Evolutionary conservation across 2,113 vertebrate species (phyloP).

Genomic region (Hepsetus odoe): DNA sequence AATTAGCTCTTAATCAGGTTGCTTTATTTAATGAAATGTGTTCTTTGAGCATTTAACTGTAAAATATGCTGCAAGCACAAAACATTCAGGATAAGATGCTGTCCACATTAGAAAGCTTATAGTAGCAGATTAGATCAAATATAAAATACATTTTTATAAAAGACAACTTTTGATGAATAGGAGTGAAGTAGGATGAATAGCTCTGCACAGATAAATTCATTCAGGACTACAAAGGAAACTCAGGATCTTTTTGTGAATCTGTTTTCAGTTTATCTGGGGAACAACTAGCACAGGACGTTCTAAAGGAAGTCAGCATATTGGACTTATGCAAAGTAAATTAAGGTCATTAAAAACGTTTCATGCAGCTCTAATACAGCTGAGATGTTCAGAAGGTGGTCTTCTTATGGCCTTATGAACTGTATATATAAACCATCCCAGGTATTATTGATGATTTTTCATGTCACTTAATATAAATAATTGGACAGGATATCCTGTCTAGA

Average conservation of each 20-base stretch:
- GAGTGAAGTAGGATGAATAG: too few relatives aligned
- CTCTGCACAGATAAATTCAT: slow-evolving; percentile 40
- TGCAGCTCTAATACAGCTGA: background rate
- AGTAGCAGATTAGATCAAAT: too few relatives aligned
- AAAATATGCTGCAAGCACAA: slow-evolving; percentile 5
- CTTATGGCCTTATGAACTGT: slow-evolving; percentile 6
- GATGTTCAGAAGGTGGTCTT: slow-evolving; percentile 16
- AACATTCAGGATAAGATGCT: slow-evolving; percentile 37
- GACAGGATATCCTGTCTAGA: too few relatives aligned
- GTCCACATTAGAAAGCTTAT: slow-evolving; percentile 39
- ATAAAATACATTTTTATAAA: too few relatives aligned
- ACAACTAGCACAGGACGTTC: slow-evolving; percentile 34
- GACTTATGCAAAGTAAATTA: slow-evolving; percentile 40
- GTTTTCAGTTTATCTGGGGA: slow-evolving; percentile 47
- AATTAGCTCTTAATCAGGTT: slow-evolving; percentile 7
- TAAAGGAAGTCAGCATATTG: slow-evolving; percentile 26
- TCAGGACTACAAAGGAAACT: background rate
- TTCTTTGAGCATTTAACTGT: slow-evolving; percentile 24
- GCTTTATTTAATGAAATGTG: background rate
- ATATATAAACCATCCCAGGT: slow-evolving; percentile 30
- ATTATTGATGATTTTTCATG: slow-evolving; percentile 62
- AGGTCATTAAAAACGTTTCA: background rate
- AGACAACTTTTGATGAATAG: too few relatives aligned
- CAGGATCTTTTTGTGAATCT: slow-evolving; percentile 44
- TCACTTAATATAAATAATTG: slow-evolving; percentile 37